These are phyloP conservation scores for Ammodytes dubius DNA, from an alignment of 2,113 vertebrate genomes.

Conservation along the genomic window DNA sequence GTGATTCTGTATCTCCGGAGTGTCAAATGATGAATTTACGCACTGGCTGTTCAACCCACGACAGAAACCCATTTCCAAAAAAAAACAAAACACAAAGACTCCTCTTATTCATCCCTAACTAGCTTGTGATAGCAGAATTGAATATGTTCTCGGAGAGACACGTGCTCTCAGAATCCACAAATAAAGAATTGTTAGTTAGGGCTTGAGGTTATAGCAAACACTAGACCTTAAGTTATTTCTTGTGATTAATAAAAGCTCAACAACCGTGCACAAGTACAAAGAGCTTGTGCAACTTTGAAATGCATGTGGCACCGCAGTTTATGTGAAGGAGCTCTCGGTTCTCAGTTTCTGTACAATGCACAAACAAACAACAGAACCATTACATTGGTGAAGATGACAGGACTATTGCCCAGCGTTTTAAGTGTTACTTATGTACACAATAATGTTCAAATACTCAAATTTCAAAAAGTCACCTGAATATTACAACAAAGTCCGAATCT, in stretches of 20 bases:
- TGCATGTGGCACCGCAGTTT: constrained; percentile 23
- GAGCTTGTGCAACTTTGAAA: constrained; percentile 5
- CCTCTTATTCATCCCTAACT: neutral
- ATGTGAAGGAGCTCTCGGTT: constrained; percentile 42
- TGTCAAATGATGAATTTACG: neutral
- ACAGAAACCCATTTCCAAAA: neutral
- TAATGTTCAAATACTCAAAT: neutral
- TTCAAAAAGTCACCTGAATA: constrained; percentile 37
- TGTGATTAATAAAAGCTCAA: neutral
- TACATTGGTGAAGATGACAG: constrained; percentile 3
- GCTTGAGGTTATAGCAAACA: constrained; percentile 4
- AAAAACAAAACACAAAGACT: constrained; percentile 11
- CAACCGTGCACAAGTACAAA: neutral
- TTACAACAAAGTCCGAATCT: constrained; percentile 34
- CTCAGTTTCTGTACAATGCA: neutral
- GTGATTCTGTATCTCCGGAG: too few relatives aligned
- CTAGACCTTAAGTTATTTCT: constrained; percentile 18
- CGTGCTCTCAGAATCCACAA: constrained; percentile 15
- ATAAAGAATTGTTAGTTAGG: constrained; percentile 11
- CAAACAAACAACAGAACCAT: neutral
- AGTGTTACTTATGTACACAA: neutral
- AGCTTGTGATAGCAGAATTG: neutral
- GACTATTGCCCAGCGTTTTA: constrained; percentile 1
- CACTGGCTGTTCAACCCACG: neutral
- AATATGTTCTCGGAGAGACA: neutral